Percentiles rank a stretch among this genome's conserved stretches.
Evolutionary conservation across 2,888 invertebrate species (phyloP).

Genomic region (Bhutanitis thaidina): DNA sequence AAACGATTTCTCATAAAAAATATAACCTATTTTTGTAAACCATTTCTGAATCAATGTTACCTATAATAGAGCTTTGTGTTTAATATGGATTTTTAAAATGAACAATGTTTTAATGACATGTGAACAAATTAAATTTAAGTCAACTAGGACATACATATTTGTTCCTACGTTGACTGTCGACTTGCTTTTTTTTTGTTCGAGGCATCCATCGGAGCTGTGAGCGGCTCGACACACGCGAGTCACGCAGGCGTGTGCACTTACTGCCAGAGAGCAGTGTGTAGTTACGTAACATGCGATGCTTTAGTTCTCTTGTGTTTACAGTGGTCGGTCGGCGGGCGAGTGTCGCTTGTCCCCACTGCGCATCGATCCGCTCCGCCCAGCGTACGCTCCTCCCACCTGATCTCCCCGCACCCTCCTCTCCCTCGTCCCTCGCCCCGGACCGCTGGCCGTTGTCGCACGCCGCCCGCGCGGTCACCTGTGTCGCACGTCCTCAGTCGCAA

Average conservation of each 20-base stretch:
- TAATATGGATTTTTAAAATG: too few species aligned
- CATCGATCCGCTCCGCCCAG: conserved; percentile 79
- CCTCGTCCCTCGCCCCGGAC: conserved; percentile 46
- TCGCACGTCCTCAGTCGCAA: conserved; percentile 79
- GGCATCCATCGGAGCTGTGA: not conserved
- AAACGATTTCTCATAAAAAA: too few species aligned
- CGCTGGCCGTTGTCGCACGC: conserved; percentile 65
- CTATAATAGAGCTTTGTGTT: too few species aligned
- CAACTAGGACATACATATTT: too few species aligned
- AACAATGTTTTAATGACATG: too few species aligned
- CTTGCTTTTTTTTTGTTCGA: not conserved
- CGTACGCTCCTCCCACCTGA: conserved; percentile 71
- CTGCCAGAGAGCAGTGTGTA: conserved; percentile 30
- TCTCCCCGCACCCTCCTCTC: conserved; percentile 41
- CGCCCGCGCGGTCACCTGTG: conserved; percentile 79
- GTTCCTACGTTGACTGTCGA: not conserved
- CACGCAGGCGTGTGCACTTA: conserved; percentile 27
- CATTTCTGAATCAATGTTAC: too few species aligned
- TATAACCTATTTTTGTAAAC: too few species aligned
- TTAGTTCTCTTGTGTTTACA: conserved; percentile 63
- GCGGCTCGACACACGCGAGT: conserved; percentile 23
- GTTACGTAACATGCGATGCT: conserved; percentile 54
- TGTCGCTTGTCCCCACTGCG: conserved; percentile 75
- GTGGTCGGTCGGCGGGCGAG: conserved; percentile 56
- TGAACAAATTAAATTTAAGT: too few species aligned